Evolutionary conservation across 1,140 invertebrate genomes (phyloP).

Genomic region (Cheumatopsyche charites): DNA sequence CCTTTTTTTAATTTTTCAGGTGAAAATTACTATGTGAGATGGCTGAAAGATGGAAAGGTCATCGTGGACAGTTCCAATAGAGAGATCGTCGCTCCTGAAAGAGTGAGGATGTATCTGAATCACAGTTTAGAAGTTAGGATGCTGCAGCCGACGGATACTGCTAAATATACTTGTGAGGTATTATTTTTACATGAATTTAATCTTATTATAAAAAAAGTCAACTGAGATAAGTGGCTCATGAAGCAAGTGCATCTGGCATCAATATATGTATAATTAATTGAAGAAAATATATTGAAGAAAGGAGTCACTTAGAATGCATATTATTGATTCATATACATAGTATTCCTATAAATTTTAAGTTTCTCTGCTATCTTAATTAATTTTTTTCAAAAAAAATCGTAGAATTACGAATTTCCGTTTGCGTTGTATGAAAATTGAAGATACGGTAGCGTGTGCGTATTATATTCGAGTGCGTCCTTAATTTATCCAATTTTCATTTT

Average conservation of each 20-base stretch:
- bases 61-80: conserved; percentile 68
- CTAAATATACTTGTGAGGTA: conserved; percentile 74
- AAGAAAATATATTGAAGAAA: too few species aligned
- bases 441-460: not conserved
- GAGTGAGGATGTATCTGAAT: conserved; percentile 70
- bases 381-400: too few species aligned
- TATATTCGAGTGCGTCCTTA: conserved; percentile 13
- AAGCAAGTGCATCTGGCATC: too few species aligned
- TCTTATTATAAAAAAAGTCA: not conserved
- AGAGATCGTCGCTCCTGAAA: conserved; percentile 57
- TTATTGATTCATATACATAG: too few species aligned
- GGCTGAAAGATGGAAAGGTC: conserved; percentile 63
- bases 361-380: too few species aligned
- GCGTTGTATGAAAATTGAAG: too few species aligned
- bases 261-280: too few species aligned
- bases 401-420: too few species aligned
- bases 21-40: conserved; percentile 52
- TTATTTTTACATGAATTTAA: conserved; percentile 25
- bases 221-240: too few species aligned
- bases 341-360: too few species aligned
- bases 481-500: conserved; percentile 19
- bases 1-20: conserved; percentile 45
- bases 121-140: conserved; percentile 71
- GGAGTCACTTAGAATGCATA: too few species aligned
- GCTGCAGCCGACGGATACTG: conserved; percentile 68